These are phyloP conservation scores for Carcharodon carcharias DNA, from an alignment of 2,797 vertebrate genomes.

Conservation along the genomic window DNA sequence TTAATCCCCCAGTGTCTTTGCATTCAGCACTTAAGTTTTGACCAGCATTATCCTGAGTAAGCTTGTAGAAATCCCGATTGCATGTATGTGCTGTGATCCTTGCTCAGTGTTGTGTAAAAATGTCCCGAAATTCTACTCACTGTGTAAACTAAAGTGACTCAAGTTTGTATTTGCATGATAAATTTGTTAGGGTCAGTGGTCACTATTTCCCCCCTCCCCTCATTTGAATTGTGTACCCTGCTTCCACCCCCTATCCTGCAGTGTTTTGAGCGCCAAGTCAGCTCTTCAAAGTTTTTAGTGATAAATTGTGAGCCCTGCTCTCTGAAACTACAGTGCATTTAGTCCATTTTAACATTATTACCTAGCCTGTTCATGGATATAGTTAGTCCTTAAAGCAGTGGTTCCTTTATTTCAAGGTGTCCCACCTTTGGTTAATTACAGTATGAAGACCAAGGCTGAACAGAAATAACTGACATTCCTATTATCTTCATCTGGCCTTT, in stretches of 20 bases:
- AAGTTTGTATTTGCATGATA: background rate
- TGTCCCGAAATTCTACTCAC: background rate
- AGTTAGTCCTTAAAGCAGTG: background rate
- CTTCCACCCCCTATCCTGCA: background rate
- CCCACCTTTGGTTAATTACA: background rate
- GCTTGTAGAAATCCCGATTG: background rate
- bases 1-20: background rate
- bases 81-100: background rate
- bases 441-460: background rate
- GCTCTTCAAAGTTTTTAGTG: background rate
- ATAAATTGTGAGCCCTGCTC: background rate
- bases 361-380: background rate
- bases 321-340: background rate
- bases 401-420: background rate
- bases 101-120: background rate
- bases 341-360: background rate
- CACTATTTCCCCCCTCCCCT: background rate
- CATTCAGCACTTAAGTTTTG: background rate
- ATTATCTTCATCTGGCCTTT: background rate
- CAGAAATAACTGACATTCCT: background rate
- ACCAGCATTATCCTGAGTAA: background rate
- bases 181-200: background rate
- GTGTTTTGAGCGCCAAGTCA: background rate
- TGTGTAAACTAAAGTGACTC: background rate
- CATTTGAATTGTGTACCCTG: background rate